Percentiles rank a stretch among this genome's conserved stretches.
Conservation (phyloP, 2,888 invertebrate species). For the Hydriomena furcata region DNA sequence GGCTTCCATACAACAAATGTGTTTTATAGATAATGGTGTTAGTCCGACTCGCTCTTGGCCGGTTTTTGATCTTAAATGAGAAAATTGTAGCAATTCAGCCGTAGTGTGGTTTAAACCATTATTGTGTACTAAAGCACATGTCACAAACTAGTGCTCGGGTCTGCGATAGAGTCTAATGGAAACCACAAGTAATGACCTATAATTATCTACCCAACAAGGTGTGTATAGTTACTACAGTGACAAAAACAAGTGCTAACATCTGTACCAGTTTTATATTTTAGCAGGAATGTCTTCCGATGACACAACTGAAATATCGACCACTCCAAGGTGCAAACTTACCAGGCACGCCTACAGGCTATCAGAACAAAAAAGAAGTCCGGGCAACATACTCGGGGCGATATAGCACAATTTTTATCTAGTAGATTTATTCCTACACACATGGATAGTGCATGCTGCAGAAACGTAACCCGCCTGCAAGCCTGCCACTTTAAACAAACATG, state of each 20-base stretch:
- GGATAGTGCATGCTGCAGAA: slow-evolving; percentile 41
- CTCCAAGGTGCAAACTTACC: slow-evolving; percentile 79
- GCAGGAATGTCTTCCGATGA: slow-evolving; percentile 62
- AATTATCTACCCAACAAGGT: slow-evolving; percentile 21
- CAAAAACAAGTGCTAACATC: slow-evolving; percentile 44
- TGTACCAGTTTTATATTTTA: slow-evolving; percentile 54
- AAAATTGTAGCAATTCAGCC: too few species aligned
- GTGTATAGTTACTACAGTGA: slow-evolving; percentile 12
- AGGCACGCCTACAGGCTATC: slow-evolving; percentile 79
- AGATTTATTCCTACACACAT: slow-evolving; percentile 72
- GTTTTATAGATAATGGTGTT: too few species aligned
- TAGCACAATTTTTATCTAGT: slow-evolving; percentile 81
- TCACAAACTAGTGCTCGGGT: background rate
- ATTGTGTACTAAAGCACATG: background rate
- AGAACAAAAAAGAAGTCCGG: slow-evolving; percentile 64
- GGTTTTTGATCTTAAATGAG: too few species aligned
- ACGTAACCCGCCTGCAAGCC: slow-evolving; percentile 8
- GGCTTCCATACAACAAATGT: too few species aligned
- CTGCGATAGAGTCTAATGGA: slow-evolving; percentile 6
- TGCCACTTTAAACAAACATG: slow-evolving; percentile 5
- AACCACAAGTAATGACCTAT: slow-evolving; percentile 24
- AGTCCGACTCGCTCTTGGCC: too few species aligned
- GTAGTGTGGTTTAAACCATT: too few species aligned
- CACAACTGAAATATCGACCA: slow-evolving; percentile 78
- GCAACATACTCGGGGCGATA: slow-evolving; percentile 52